A percentile compares a stretch with the other conserved stretches of the same genome.
These are phyloP conservation scores for Drosophila saltans DNA, from an alignment of 1,140 invertebrate genomes.

Conservation along the genomic window DNA sequence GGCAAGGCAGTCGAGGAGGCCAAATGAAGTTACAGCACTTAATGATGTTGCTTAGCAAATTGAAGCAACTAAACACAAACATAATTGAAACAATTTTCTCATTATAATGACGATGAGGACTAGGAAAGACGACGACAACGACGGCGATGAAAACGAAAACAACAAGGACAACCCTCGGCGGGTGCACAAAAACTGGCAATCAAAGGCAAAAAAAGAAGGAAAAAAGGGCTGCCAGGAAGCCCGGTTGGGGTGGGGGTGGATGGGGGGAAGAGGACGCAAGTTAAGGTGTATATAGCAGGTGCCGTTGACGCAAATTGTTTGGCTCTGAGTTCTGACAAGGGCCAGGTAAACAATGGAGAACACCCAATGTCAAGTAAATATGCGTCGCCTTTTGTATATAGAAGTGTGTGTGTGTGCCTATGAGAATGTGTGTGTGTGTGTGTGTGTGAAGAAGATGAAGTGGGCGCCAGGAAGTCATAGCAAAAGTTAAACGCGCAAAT, in stretches of 20 bases:
- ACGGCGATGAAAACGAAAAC: slow-evolving; percentile 13
- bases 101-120: slow-evolving; percentile 71
- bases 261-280: too few species aligned
- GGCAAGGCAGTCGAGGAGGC: neutral
- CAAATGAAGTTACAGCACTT: slow-evolving; percentile 71
- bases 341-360: slow-evolving; percentile 67
- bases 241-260: too few species aligned
- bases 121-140: slow-evolving; percentile 29
- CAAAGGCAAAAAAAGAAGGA: slow-evolving; percentile 1
- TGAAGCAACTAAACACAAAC: slow-evolving; percentile 82
- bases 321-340: slow-evolving; percentile 68
- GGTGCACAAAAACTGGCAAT: slow-evolving; percentile 32
- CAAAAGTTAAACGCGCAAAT: slow-evolving; percentile 71
- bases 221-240: neutral
- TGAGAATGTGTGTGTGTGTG: neutral
- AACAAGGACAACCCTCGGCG: slow-evolving; percentile 7
- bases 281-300: slow-evolving; percentile 46
- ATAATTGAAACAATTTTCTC: slow-evolving; percentile 82
- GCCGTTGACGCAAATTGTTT: slow-evolving; percentile 73
- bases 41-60: slow-evolving; percentile 82
- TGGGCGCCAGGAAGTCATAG: slow-evolving; percentile 55
- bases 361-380: slow-evolving; percentile 70
- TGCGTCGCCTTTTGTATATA: slow-evolving; percentile 45
- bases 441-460: slow-evolving; percentile 65
- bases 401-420: neutral